A percentile compares a stretch with the other conserved stretches of the same genome.
phyloP scores from a whole-genome alignment of 1,140 invertebrate species.

The Drosophila tristis region DNA sequence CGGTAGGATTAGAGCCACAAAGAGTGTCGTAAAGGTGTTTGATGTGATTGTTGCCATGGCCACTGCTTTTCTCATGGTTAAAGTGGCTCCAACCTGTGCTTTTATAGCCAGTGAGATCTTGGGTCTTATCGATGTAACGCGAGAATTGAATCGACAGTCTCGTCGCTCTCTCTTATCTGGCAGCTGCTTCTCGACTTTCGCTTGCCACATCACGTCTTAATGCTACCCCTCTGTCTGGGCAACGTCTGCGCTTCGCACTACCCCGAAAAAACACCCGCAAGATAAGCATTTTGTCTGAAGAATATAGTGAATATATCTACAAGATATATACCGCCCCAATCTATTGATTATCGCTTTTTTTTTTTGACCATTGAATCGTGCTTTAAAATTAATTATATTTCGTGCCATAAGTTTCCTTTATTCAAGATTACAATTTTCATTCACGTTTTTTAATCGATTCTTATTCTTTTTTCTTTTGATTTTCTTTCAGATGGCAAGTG shows the following conservation, averaged over 20 bases:
- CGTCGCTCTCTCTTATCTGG: constrained; percentile 38
- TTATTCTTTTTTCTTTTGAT: too few relatives aligned
- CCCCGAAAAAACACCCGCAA: background rate
- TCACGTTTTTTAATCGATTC: too few relatives aligned
- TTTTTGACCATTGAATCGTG: constrained; percentile 4
- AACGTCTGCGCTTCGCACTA: constrained; percentile 46
- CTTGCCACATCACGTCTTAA: constrained; percentile 28
- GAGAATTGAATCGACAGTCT: background rate
- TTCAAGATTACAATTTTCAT: too few relatives aligned
- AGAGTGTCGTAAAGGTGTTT: constrained; percentile 16
- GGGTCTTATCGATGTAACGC: constrained; percentile 24
- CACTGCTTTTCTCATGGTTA: constrained; percentile 31
- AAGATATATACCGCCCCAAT: background rate
- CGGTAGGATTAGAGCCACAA: constrained; percentile 27
- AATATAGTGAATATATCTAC: too few relatives aligned
- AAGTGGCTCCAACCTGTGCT: constrained; percentile 16
- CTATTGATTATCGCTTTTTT: constrained; percentile 20
- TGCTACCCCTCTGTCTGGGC: constrained; percentile 36
- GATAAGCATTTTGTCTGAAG: background rate
- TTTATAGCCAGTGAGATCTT: constrained; percentile 27
- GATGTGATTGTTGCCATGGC: constrained; percentile 20
- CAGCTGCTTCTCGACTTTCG: constrained; percentile 24
- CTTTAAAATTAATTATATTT: background rate
- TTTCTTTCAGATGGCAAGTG: too few relatives aligned
- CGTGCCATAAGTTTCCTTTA: too few relatives aligned